phyloP scores from a whole-genome alignment of 2,888 invertebrate genomes.

The Augochlorella aurata region DNA sequence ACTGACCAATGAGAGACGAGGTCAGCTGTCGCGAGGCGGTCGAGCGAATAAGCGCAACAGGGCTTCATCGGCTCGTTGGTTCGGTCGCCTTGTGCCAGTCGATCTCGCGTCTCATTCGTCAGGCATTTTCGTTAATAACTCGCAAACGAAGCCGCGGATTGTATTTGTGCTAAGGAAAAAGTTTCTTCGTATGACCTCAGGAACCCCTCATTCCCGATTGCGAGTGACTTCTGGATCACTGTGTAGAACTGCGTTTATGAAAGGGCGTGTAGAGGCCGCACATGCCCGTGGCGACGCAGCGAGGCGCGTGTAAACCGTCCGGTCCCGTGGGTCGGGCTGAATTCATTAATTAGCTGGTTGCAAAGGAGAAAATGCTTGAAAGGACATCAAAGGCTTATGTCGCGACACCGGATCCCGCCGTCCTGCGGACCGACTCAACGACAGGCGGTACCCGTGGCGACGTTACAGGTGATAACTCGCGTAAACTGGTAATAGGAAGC shows the following conservation, averaged over 20 bases:
- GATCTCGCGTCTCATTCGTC: too few species aligned
- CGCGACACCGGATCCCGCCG: conserved; percentile 9
- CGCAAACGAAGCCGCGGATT: too few species aligned
- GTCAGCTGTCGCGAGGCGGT: too few species aligned
- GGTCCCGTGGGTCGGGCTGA: not conserved
- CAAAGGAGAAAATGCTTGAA: conserved; percentile 10
- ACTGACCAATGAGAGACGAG: too few species aligned
- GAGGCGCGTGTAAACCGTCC: conserved; percentile 1
- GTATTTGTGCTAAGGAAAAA: too few species aligned
- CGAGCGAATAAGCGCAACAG: too few species aligned
- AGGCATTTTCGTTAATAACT: too few species aligned
- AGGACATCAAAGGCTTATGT: conserved; percentile 4
- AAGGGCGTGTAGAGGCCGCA: not conserved
- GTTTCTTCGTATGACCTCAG: too few species aligned
- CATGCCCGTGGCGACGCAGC: not conserved
- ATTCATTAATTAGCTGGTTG: conserved; percentile 11
- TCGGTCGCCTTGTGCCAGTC: too few species aligned
- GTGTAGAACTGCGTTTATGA: not conserved
- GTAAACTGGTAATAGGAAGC: conserved; percentile 61
- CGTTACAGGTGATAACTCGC: conserved; percentile 62
- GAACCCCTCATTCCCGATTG: too few species aligned
- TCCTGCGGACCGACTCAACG: conserved; percentile 11
- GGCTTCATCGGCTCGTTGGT: too few species aligned
- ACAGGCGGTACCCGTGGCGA: conserved; percentile 38
- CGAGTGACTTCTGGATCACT: not conserved